Evolutionary conservation across 2,797 vertebrate genomes (phyloP).

Genomic region (Brachymystax lenok): DNA sequence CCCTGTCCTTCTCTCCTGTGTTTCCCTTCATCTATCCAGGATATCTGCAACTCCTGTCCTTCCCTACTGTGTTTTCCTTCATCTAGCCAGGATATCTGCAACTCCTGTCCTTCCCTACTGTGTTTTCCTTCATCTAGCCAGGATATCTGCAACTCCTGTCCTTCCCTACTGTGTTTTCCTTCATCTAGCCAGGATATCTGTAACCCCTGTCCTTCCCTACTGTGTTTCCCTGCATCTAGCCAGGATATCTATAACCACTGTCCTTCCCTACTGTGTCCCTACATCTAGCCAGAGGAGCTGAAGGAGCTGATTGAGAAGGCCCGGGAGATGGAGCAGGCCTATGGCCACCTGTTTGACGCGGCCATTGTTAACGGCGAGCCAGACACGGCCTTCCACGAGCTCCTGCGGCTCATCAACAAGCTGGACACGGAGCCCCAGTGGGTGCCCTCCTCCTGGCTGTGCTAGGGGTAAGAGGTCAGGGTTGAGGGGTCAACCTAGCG

Average conservation of each 20-base stretch:
- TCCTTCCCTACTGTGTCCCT: background rate
- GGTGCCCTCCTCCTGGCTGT: conserved; percentile 94
- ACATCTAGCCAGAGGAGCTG: conserved; percentile 86
- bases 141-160: too few species aligned
- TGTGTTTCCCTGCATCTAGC: background rate
- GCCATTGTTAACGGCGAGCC: conserved; percentile 89
- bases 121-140: too few species aligned
- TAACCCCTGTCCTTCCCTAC: background rate
- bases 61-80: too few species aligned
- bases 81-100: too few species aligned
- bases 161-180: too few species aligned
- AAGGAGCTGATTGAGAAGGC: conserved; percentile 94
- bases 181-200: too few species aligned
- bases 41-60: too few species aligned
- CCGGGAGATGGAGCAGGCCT: conserved; percentile 93
- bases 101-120: too few species aligned
- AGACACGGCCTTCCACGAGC: conserved; percentile 87
- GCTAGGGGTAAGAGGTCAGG: conserved; percentile 61
- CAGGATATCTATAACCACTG: background rate
- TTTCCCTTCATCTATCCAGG: too few species aligned
- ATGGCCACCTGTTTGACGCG: conserved; percentile 90
- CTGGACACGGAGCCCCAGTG: conserved; percentile 96
- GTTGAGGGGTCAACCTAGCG: background rate
- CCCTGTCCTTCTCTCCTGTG: background rate
- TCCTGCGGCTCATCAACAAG: conserved; percentile 89